phyloP scores from a whole-genome alignment of 2,113 vertebrate species.

The Megaleporinus macrocephalus region DNA sequence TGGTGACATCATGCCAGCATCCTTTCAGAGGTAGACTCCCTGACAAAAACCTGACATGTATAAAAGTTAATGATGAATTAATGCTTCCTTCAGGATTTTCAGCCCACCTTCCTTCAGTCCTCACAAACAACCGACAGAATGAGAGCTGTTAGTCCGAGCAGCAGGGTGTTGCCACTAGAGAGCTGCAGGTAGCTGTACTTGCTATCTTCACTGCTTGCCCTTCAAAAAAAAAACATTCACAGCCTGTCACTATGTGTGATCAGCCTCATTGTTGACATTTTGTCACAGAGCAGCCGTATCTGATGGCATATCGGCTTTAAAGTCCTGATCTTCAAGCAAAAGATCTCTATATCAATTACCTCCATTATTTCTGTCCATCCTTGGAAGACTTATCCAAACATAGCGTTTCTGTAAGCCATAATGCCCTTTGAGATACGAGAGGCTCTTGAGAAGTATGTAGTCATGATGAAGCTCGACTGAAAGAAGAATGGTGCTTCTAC shows the following conservation, averaged over 20 bases:
- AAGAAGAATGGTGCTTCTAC: background rate
- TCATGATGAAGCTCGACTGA: background rate
- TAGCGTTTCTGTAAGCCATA: background rate
- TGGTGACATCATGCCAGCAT: no score
- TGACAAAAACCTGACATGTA: no score
- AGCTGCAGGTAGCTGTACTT: conserved; percentile 54
- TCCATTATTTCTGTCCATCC: background rate
- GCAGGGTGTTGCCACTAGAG: conserved; percentile 59
- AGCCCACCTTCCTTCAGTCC: conserved; percentile 50
- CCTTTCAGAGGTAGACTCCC: no score
- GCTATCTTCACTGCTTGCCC: conserved; percentile 15
- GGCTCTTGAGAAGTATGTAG: background rate
- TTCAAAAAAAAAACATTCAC: conserved; percentile 12
- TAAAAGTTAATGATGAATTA: background rate
- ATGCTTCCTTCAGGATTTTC: background rate
- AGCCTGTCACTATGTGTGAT: conserved; percentile 5
- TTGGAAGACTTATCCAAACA: background rate
- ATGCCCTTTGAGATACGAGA: background rate
- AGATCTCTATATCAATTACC: background rate
- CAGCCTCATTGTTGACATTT: conserved; percentile 5
- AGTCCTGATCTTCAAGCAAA: background rate
- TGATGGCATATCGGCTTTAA: background rate
- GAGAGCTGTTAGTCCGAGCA: conserved; percentile 60
- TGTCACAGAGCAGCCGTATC: background rate
- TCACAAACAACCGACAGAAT: conserved; percentile 61